These are phyloP conservation scores for Cyprinus carpio DNA, from an alignment of 2,113 vertebrate genomes.

Conservation along the genomic window DNA sequence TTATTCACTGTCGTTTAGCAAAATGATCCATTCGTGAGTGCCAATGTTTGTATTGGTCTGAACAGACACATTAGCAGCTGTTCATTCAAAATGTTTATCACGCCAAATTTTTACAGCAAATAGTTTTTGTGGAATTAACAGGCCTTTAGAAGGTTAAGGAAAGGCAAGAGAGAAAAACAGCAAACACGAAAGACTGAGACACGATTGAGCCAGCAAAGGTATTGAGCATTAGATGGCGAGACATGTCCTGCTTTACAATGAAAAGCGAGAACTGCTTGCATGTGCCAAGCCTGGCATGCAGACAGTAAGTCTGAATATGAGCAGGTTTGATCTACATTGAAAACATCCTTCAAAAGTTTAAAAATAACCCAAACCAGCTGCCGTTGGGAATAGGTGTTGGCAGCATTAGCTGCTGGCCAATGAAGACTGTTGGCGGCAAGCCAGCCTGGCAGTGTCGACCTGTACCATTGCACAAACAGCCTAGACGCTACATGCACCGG, in stretches of 20 bases:
- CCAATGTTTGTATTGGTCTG: too few relatives aligned
- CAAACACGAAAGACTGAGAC: neutral
- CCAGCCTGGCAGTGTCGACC: slow-evolving; percentile 14
- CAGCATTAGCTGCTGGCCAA: slow-evolving; percentile 26
- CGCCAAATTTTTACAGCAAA: neutral
- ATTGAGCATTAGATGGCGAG: neutral
- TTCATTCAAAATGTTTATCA: neutral
- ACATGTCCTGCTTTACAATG: slow-evolving; percentile 2
- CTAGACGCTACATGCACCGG: neutral
- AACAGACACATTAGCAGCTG: too few relatives aligned
- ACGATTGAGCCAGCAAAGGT: slow-evolving; percentile 1
- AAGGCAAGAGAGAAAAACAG: neutral
- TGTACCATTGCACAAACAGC: neutral
- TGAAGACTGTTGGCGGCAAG: slow-evolving; percentile 23
- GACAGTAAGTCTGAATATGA: neutral
- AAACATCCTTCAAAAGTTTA: slow-evolving; percentile 40
- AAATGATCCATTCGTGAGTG: neutral
- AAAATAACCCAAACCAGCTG: slow-evolving; percentile 42
- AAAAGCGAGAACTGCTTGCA: slow-evolving; percentile 1
- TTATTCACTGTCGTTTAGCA: neutral
- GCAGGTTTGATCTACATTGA: slow-evolving; percentile 26
- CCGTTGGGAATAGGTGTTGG: slow-evolving; percentile 26
- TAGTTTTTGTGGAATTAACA: neutral
- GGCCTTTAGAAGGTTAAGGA: neutral
- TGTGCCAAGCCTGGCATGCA: slow-evolving; percentile 3